These are phyloP conservation scores for Leptoclinus maculatus DNA, from an alignment of 2,797 vertebrate species.

Conservation along the genomic window DNA sequence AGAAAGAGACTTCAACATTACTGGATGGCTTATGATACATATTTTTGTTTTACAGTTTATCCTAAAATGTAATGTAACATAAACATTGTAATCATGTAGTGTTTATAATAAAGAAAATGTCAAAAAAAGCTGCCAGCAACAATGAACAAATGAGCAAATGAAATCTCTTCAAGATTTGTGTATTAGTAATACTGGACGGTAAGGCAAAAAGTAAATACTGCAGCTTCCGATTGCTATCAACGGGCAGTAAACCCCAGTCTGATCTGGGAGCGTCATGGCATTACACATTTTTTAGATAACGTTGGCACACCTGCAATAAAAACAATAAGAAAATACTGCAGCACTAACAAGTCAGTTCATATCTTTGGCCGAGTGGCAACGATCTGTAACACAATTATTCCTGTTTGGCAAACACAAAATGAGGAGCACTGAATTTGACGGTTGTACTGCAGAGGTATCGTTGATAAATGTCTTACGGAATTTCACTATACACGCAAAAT, in stretches of 20 bases:
- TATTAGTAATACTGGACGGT: conserved; percentile 58
- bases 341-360: conserved; percentile 7
- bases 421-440: conserved; percentile 13
- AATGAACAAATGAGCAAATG: conserved; percentile 34
- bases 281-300: neutral
- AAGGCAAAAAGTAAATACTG: conserved; percentile 53
- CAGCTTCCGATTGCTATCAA: conserved; percentile 17
- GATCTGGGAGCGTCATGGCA: conserved; percentile 21
- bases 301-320: conserved; percentile 36
- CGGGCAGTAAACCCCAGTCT: conserved; percentile 23
- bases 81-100: conserved; percentile 24
- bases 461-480: conserved; percentile 14
- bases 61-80: conserved; percentile 13
- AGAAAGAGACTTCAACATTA: conserved; percentile 34
- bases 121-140: conserved; percentile 62
- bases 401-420: conserved; percentile 39
- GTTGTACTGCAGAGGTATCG: conserved; percentile 40
- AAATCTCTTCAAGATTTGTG: conserved; percentile 10
- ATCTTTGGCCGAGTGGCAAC: conserved; percentile 65
- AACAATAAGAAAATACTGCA: conserved; percentile 44
- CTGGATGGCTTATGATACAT: conserved; percentile 34
- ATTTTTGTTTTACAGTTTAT: conserved; percentile 16
- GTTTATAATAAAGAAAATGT: neutral
- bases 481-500: conserved; percentile 10
- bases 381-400: conserved; percentile 27